A percentile compares a stretch with the other conserved stretches of the same genome.
Evolutionary conservation across 2,113 vertebrate genomes (phyloP).

Genomic region (Athene cunicularia): DNA sequence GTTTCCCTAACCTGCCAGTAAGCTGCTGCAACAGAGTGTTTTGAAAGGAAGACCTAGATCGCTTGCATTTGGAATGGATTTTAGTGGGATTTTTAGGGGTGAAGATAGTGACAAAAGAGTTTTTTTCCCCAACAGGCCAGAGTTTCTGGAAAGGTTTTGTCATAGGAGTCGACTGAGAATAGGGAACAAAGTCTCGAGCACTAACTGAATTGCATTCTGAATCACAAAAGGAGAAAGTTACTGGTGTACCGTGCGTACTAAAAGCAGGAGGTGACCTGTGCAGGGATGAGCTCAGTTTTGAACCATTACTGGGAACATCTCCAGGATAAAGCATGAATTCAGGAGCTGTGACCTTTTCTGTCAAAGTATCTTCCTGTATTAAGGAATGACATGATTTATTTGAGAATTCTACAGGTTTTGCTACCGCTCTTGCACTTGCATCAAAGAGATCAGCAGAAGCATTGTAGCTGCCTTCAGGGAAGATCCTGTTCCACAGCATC

Average conservation of each 20-base stretch:
- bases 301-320: neutral
- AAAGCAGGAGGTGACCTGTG: neutral
- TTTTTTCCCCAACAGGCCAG: neutral
- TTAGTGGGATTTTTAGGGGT: slow-evolving; percentile 40
- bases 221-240: neutral
- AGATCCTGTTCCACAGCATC: neutral
- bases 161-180: slow-evolving; percentile 83
- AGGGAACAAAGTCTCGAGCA: slow-evolving; percentile 72
- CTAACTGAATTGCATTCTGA: slow-evolving; percentile 38
- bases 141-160: slow-evolving; percentile 34
- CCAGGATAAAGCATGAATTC: neutral
- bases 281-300: neutral
- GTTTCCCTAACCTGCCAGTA: neutral
- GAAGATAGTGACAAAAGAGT: neutral
- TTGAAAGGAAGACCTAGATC: slow-evolving; percentile 28
- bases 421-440: slow-evolving; percentile 29
- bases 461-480: slow-evolving; percentile 67
- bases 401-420: slow-evolving; percentile 7
- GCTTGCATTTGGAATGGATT: slow-evolving; percentile 40
- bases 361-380: neutral
- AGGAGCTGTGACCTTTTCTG: slow-evolving; percentile 4
- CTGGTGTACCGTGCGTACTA: slow-evolving; percentile 15
- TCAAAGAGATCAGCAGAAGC: slow-evolving; percentile 85
- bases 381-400: slow-evolving; percentile 28
- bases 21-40: slow-evolving; percentile 37